Evolutionary conservation across 2,888 invertebrate genomes (phyloP), one percentile per base, ranked within the genome.

Genomic region (Papilio elwesi): DNA sequence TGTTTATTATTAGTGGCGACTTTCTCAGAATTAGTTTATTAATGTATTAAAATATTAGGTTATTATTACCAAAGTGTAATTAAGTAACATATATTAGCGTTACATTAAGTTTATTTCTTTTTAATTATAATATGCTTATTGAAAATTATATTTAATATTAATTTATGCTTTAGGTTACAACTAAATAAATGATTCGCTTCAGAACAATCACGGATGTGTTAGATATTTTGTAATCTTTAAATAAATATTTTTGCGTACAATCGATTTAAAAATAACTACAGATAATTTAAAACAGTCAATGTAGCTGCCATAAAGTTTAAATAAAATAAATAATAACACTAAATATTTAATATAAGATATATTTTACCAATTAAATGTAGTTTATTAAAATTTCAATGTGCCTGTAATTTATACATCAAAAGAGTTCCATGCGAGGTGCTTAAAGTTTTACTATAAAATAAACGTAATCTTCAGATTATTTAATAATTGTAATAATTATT

Each of bases 31-130:
- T 82, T 81, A 85, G 84, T 90, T 89, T 82, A 83, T 85, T 83
- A 79, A 76, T 79, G 76, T 79, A 79, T 85, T 84, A 85, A 86
- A 87, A 87, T 85, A 81, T 78, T 92, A 92, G 92, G 86, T 92
- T 86, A 89, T 88, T 90, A 92, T 91, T 91, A 93, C 93, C 93
- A 93, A 93, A 93, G 93, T 92, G 90, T 93, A 92, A 89, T 89
- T 92, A 91, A 87, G 91, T 83, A 88, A 89, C 88, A 88, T 69
- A 67, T 67, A 59, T 84, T 89, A 91, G 90, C 84, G 77, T 80
- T 81, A 82, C 62, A 74, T 75, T 72, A 75, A 79, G 76, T 79
- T 79, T 77, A 76, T 73, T 75, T 69, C 65, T 74, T 73, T 68
- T 71, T 74, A 77, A 70, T 74, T 73, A 43, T 43, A 70, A 67